Percentiles rank a stretch among this genome's conserved stretches.
These are phyloP conservation scores for Dione vanillae DNA, from an alignment of 2,888 invertebrate genomes.

Conservation along the genomic window DNA sequence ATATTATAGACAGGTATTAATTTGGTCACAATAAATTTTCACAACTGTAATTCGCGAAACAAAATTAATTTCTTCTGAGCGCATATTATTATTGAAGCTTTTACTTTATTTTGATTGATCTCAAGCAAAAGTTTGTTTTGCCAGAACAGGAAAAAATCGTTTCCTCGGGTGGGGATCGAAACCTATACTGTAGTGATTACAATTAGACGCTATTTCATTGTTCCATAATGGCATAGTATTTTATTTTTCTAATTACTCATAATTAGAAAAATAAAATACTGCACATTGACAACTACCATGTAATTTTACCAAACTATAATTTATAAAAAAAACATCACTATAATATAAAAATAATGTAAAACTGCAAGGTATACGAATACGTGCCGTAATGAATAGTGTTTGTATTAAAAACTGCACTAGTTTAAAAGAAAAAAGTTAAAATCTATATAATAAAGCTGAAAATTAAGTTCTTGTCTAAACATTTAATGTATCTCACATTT, in stretches of 20 bases:
- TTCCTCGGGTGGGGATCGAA: too few relatives aligned
- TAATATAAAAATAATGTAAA: not conserved
- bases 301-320: not conserved
- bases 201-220: constrained; percentile 1
- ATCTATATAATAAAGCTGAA: constrained; percentile 21
- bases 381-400: not conserved
- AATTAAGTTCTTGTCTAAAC: constrained; percentile 38
- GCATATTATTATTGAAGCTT: not conserved
- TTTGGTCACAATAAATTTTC: not conserved
- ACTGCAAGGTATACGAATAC: not conserved
- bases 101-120: too few relatives aligned
- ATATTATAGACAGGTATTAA: not conserved
- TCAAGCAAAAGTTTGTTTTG: constrained; percentile 4
- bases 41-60: not conserved
- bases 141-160: too few relatives aligned
- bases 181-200: too few relatives aligned
- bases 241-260: too few relatives aligned
- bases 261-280: not conserved
- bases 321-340: not conserved
- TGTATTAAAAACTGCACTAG: constrained; percentile 15
- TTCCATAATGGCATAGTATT: too few relatives aligned
- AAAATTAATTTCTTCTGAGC: constrained; percentile 13
- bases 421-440: constrained; percentile 8
- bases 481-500: constrained; percentile 47
- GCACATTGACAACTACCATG: not conserved